Base-by-base conservation (phyloP, 2,113 vertebrate genomes). In the Poeciliopsis occidentalis region DNA sequence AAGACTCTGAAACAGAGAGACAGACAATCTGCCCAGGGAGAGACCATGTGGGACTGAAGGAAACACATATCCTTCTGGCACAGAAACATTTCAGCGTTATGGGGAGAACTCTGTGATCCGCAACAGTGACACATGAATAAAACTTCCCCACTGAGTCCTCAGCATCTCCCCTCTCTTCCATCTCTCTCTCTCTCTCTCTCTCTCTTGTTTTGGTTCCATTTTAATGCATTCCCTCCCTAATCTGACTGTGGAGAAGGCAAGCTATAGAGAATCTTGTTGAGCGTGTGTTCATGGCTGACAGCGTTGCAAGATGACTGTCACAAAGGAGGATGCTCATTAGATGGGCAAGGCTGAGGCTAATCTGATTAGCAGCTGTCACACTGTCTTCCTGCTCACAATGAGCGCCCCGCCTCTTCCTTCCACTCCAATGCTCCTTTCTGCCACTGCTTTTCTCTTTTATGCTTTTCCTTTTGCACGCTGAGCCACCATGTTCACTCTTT, bases 341-440 rank as follows among this genome's bases (percentile, higher is more conserved):
- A n/a, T n/a, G n/a, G n/a, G n/a, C n/a, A n/a, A n/a, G n/a, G n/a
- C n/a, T n/a, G n/a, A n/a, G n/a, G n/a, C n/a, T n/a, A n/a, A n/a
- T n/a, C n/a, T n/a, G n/a, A n/a, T n/a, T n/a, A n/a, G n/a, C 92
- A 94, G 91, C 91, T 93, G 92, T 93, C 92, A 94, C 85, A 88
- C 86, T 64, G 68, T 80, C 89, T 92, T 92, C 91, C 83, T 83
- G 86, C 87, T 89, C 87, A 86, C 86, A 93, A 90, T 81, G 82
- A 84, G 63, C 29, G 78, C 79, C 85, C 84, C 76, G 77, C 89
- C 79, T 89, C 77, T 82, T 85, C 87, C 82, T 84, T 90, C 76
- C 86, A 87, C 85, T 87, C 82, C 73, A 76, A 76, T 75, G 84
- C 88, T 82, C 79, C 64, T 41, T 76, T 87, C 27, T 88, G 69